Conservation (phyloP, 2,113 vertebrate genomes). For the Cercopithecus mona region DNA sequence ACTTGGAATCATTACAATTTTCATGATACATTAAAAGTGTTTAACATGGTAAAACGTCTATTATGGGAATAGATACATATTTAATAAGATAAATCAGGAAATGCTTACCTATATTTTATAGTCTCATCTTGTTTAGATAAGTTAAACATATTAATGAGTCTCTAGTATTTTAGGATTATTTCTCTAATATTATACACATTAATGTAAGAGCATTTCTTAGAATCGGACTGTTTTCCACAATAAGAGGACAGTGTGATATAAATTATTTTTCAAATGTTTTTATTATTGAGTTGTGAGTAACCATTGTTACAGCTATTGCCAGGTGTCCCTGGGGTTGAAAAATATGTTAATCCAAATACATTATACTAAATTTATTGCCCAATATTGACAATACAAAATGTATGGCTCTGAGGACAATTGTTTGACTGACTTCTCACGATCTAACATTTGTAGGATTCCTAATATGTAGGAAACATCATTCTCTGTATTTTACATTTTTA, state of each 20-base stretch:
- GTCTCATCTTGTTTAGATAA: not conserved
- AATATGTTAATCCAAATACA: not conserved
- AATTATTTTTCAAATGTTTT: not conserved
- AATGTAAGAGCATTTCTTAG: not conserved
- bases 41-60: not conserved
- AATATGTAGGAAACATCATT: not conserved
- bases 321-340: not conserved
- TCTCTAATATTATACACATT: not conserved
- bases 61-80: not conserved
- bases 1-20: not conserved
- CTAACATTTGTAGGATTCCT: not conserved
- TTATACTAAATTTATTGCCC: conserved; percentile 13
- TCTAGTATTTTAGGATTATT: not conserved
- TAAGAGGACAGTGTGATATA: not conserved
- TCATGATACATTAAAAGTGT: not conserved
- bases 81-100: not conserved
- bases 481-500: conserved; percentile 13
- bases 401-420: not conserved
- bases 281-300: not conserved
- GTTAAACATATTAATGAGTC: not conserved
- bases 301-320: not conserved
- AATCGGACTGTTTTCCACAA: not conserved
- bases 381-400: not conserved
- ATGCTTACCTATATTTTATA: not conserved
- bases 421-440: not conserved